Base-by-base conservation (phyloP, 2,797 vertebrate genomes). In the Gallinago nigripennis region DNA sequence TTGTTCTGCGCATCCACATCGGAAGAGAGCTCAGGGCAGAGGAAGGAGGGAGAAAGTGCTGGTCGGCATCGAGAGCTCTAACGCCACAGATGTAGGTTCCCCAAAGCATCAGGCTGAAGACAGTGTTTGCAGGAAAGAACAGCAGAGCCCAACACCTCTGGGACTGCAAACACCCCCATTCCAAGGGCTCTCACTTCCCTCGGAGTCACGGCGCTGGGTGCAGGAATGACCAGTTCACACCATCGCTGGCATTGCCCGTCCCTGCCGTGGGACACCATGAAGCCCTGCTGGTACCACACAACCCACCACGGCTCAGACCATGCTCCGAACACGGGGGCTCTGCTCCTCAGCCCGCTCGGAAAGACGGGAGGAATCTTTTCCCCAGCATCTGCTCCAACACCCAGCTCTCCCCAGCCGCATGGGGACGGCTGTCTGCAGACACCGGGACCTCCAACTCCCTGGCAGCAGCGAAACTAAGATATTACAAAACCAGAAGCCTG, bases 401-500 rank as follows among this genome's bases (percentile, higher is more conserved):
- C 64, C 17, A 16, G 21, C 90, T 45, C 65, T 6, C 3, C n/a
- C 65, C 25, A 11, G 71, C 16, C 9, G 1, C 12, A 64, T 75
- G 30, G 72, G 81, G 61, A 23, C 88, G 86, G 94, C 91, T 24
- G 80, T 43, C 77, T 78, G 75, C 70, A 56, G 12, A 39, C 53
- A 6, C 88, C 7, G 4, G 58, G 37, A 88, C 82, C 90, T 93
- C 73, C 80, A 28, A 43, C 87, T 80, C 82, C 2, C 71, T 61
- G 86, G 76, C 82, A 77, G 70, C 94, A 25, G 30, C 0, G 1
- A 48, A 83, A n/a, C 51, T 9, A 17, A n/a, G 21, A 39, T 61
- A 82, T 87, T 86, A 71, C 86, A 81, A 93, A 94, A 85, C 63
- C 88, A 73, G 83, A 78, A 80, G 66, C 56, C 93, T 93, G 92